These are phyloP conservation scores for Mus pahari DNA, from an alignment of 2,113 vertebrate genomes.

Conservation along the genomic window DNA sequence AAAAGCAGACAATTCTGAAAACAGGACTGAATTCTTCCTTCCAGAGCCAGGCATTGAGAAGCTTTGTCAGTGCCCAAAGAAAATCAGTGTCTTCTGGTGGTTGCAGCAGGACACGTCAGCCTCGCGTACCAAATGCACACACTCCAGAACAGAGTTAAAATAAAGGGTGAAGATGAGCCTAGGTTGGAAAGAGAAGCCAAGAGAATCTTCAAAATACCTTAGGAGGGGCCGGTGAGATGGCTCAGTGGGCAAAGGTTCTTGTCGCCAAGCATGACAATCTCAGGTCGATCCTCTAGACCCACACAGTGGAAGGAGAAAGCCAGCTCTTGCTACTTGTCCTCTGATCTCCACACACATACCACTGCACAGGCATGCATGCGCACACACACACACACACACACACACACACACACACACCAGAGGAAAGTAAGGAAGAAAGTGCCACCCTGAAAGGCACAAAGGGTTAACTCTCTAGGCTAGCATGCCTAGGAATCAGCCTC, in stretches of 20 bases:
- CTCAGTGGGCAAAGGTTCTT: no score
- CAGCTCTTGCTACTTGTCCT: neutral
- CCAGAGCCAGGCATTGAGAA: conserved; percentile 37
- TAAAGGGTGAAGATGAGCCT: neutral
- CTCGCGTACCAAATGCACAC: neutral
- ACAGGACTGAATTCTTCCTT: neutral
- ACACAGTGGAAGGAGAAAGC: neutral
- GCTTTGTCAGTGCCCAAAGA: conserved; percentile 50
- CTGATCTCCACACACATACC: neutral
- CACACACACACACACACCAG: neutral
- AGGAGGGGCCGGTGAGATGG: neutral
- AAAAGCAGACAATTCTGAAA: conserved; percentile 43
- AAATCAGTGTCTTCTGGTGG: neutral
- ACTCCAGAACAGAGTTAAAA: neutral
- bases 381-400: neutral
- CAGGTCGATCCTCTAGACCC: no score
- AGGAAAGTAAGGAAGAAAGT: neutral
- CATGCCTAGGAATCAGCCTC: neutral
- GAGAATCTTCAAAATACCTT: neutral
- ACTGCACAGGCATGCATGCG: neutral
- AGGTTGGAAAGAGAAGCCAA: neutral
- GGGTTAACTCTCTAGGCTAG: neutral
- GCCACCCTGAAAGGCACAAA: neutral
- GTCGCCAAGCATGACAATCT: no score
- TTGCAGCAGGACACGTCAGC: neutral